Conservation (phyloP, 1,140 invertebrate genomes). For the Schlechtendalia chinensis region DNA sequence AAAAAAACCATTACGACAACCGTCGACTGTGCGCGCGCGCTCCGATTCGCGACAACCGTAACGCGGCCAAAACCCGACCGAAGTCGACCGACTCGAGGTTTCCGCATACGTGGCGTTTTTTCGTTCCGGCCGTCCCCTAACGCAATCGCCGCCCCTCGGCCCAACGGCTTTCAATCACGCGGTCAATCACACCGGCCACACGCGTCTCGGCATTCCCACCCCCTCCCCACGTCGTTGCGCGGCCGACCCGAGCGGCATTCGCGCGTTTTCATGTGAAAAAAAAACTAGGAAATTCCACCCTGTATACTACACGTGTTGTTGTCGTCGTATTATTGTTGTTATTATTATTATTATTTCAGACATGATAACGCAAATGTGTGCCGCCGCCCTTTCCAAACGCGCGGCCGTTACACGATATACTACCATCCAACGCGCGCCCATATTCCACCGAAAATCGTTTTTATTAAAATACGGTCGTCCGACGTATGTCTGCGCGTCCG, state of each 20-base stretch:
- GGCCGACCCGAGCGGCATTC: no score
- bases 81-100: no score
- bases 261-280: no score
- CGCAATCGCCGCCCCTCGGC: not conserved
- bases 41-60: no score
- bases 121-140: conserved; percentile 10
- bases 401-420: not conserved
- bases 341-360: conserved; percentile 19
- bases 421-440: not conserved
- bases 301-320: no score
- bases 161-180: not conserved
- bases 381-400: not conserved
- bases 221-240: no score
- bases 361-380: conserved; percentile 34
- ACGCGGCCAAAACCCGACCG: no score
- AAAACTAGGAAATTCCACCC: no score
- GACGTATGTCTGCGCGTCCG: not conserved
- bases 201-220: not conserved
- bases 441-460: not conserved
- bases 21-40: no score
- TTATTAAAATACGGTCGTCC: conserved; percentile 13
- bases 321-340: not conserved
- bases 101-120: not conserved
- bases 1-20: no score
- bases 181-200: conserved; percentile 40